A percentile compares a stretch with the other conserved stretches of the same genome.
phyloP scores from a whole-genome alignment of 1,140 invertebrate genomes.

The Acarapis woodi region DNA sequence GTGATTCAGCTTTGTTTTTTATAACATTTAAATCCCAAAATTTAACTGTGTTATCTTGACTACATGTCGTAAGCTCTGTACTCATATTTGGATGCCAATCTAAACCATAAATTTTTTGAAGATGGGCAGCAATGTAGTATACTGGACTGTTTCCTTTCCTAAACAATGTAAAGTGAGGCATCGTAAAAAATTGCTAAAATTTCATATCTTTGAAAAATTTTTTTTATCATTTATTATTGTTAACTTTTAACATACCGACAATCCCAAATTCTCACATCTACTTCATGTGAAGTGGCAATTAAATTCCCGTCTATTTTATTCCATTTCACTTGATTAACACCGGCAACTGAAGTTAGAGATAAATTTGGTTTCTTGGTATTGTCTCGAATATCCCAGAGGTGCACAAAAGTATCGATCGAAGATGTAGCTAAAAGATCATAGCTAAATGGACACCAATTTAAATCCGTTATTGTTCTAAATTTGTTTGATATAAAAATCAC shows the following conservation, averaged over 20 bases:
- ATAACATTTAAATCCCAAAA: constrained; percentile 71
- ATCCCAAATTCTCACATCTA: constrained; percentile 83
- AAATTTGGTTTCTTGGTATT: constrained; percentile 32
- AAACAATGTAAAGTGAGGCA: constrained; percentile 8
- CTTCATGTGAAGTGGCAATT: constrained; percentile 74
- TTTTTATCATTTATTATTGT: constrained; percentile 14
- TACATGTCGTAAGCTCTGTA: constrained; percentile 62
- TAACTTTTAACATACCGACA: too few relatives aligned
- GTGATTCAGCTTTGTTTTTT: constrained; percentile 35
- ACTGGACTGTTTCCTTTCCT: constrained; percentile 47
- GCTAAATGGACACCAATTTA: constrained; percentile 71
- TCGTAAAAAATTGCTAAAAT: neutral
- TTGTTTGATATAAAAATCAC: constrained; percentile 46
- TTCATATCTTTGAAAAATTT: too few relatives aligned
- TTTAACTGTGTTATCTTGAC: constrained; percentile 71
- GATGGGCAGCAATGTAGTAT: constrained; percentile 72
- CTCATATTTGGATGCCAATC: constrained; percentile 56
- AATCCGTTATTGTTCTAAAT: constrained; percentile 48
- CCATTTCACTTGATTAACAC: constrained; percentile 76
- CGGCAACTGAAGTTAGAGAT: constrained; percentile 53
- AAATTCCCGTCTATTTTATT: constrained; percentile 50
- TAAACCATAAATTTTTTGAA: constrained; percentile 67
- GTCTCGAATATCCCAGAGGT: constrained; percentile 54
- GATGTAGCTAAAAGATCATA: constrained; percentile 65
- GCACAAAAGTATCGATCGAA: constrained; percentile 70